A percentile compares a stretch with the other conserved stretches of the same genome.
phyloP scores from a whole-genome alignment of 2,797 vertebrate genomes.

The Otolemur crassicaudatus region DNA sequence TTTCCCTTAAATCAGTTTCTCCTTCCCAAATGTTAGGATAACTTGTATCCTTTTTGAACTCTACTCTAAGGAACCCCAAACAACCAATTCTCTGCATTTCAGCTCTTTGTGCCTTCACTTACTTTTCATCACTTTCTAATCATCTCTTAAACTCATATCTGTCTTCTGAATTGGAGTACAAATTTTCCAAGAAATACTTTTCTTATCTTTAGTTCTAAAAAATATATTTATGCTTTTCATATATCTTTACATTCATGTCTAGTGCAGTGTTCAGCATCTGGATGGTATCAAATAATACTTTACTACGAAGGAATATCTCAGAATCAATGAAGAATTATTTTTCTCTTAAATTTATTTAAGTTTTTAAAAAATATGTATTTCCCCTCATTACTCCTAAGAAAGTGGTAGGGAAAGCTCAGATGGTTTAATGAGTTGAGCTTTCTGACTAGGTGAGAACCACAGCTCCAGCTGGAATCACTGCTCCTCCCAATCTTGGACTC shows the following conservation, averaged over 20 bases:
- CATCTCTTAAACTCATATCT: constrained; percentile 58
- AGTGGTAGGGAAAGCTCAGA: neutral
- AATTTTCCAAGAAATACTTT: constrained; percentile 22
- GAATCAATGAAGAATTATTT: constrained; percentile 44
- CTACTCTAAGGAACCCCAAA: constrained; percentile 15
- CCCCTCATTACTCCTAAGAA: neutral
- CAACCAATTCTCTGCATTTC: constrained; percentile 12
- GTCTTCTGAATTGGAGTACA: constrained; percentile 57
- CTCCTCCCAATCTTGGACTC: neutral
- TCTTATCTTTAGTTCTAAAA: constrained; percentile 52
- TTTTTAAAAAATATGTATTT: constrained; percentile 2
- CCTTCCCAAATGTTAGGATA: constrained; percentile 54
- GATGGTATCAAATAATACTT: constrained; percentile 19
- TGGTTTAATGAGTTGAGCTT: constrained; percentile 14
- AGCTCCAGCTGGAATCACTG: neutral
- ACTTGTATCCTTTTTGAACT: constrained; percentile 51
- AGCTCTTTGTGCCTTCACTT: constrained; percentile 32
- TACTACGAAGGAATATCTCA: constrained; percentile 22
- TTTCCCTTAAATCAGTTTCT: constrained; percentile 61
- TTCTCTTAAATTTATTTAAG: constrained; percentile 34
- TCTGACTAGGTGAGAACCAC: constrained; percentile 18
- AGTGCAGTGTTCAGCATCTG: neutral
- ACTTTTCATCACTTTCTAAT: constrained; percentile 42
- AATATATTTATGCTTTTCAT: constrained; percentile 26
- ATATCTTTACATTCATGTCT: constrained; percentile 35